Percentiles rank a stretch among this genome's conserved stretches.
Conservation (phyloP, 2,113 vertebrate species). For the Callospermophilus lateralis region DNA sequence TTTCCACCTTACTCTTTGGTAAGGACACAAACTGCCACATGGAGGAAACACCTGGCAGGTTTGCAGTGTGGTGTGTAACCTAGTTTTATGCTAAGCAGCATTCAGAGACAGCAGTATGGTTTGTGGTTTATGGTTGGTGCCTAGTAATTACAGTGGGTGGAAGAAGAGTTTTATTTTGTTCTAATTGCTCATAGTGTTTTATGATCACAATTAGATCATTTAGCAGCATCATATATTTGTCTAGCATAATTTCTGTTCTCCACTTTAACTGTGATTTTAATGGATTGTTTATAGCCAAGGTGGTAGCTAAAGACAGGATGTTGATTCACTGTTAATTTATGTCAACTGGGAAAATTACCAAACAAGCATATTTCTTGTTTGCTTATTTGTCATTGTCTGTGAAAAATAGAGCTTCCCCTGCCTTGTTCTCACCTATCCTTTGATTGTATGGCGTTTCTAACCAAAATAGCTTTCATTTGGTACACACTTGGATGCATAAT, state of each 20-base stretch:
- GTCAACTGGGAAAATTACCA: not conserved
- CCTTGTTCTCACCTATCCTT: not conserved
- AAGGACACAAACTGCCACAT: not conserved
- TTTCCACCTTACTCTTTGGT: not conserved
- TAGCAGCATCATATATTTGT: not conserved
- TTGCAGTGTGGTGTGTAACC: not conserved
- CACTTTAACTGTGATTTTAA: not conserved
- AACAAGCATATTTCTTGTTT: not conserved
- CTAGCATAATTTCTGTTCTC: not conserved
- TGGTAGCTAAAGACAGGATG: conserved; percentile 4
- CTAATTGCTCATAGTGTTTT: not conserved
- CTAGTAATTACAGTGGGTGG: not conserved
- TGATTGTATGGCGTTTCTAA: not conserved
- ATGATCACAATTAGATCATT: not conserved
- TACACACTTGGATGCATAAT: not conserved
- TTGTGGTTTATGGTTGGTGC: not conserved
- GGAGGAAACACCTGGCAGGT: not conserved
- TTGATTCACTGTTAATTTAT: conserved; percentile 29
- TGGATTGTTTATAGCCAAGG: not conserved
- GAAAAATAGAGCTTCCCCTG: not conserved
- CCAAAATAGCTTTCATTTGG: not conserved
- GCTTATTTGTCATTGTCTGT: not conserved
- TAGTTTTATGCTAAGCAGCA: not conserved
- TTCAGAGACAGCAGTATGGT: not conserved
- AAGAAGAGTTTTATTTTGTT: not conserved